A percentile compares a stretch with the other conserved stretches of the same genome.
These are phyloP conservation scores for Scaptomyza tumidula DNA, from an alignment of 2,888 invertebrate species.

Conservation along the genomic window DNA sequence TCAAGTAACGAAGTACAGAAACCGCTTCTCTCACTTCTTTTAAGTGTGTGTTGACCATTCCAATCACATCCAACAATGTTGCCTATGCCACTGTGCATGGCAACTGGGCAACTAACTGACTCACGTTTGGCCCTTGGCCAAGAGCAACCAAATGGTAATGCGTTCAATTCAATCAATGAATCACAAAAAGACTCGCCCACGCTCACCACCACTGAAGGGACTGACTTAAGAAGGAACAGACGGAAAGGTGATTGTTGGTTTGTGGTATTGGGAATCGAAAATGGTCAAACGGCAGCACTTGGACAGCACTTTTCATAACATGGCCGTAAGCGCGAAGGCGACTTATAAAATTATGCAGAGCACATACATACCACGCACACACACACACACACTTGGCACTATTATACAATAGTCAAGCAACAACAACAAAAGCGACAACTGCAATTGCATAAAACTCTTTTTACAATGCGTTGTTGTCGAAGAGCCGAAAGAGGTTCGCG, in stretches of 20 bases:
- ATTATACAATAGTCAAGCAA: constrained; percentile 71
- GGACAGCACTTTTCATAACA: constrained; percentile 51
- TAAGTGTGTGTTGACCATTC: constrained; percentile 31
- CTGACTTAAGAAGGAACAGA: neutral
- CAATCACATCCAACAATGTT: constrained; percentile 59
- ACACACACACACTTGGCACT: constrained; percentile 53
- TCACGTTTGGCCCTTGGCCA: constrained; percentile 65
- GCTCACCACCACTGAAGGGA: constrained; percentile 27
- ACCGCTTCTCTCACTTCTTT: neutral
- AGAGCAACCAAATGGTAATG: constrained; percentile 59
- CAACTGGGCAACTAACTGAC: constrained; percentile 30
- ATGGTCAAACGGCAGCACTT: constrained; percentile 55
- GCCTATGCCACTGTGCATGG: constrained; percentile 26
- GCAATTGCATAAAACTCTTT: constrained; percentile 76
- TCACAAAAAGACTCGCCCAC: constrained; percentile 51
- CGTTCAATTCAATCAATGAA: constrained; percentile 81
- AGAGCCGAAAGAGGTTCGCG: constrained; percentile 51
- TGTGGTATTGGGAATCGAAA: constrained; percentile 57
- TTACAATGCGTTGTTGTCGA: constrained; percentile 61
- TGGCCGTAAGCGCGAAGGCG: constrained; percentile 33
- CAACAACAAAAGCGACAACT: constrained; percentile 10
- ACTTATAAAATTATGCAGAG: constrained; percentile 77
- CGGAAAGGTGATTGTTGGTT: constrained; percentile 40
- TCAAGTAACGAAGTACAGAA: constrained; percentile 17
- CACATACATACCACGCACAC: constrained; percentile 62